Conservation (phyloP, 1,140 invertebrate species). For the Gyrodactylus bullatarudis region DNA sequence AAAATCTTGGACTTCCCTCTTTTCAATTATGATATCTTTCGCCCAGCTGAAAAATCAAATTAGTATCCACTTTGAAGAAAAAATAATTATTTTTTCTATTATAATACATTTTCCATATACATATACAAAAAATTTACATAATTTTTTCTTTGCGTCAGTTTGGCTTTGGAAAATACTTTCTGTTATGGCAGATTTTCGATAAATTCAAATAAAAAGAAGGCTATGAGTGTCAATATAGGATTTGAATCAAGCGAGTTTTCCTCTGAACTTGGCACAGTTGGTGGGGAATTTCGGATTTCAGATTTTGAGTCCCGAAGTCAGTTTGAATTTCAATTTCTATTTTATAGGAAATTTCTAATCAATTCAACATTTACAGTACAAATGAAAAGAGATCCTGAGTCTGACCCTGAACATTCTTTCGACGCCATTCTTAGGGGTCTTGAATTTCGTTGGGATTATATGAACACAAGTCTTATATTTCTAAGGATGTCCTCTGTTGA, state of each 20-base stretch:
- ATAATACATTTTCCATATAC: too few relatives aligned
- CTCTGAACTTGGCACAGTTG: slow-evolving; percentile 82
- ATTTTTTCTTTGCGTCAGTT: too few relatives aligned
- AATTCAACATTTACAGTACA: slow-evolving; percentile 30
- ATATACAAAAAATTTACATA: too few relatives aligned
- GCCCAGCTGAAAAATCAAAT: too few relatives aligned
- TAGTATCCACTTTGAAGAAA: too few relatives aligned
- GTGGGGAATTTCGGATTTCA: slow-evolving; percentile 57
- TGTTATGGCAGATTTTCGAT: neutral
- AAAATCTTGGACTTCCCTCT: too few relatives aligned
- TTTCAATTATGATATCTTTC: too few relatives aligned
- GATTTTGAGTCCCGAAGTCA: slow-evolving; percentile 35
- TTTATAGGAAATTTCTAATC: neutral
- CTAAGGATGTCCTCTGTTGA: slow-evolving; percentile 27
- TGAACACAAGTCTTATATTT: slow-evolving; percentile 64
- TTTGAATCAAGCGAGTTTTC: slow-evolving; percentile 50
- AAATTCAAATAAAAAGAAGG: neutral
- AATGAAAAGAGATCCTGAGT: slow-evolving; percentile 43
- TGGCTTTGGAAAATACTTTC: neutral
- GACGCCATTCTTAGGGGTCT: slow-evolving; percentile 46
- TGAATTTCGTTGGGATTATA: slow-evolving; percentile 62
- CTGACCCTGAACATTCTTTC: slow-evolving; percentile 51
- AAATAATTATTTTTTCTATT: too few relatives aligned
- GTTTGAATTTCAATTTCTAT: neutral
- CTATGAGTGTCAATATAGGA: slow-evolving; percentile 26